Conservation (phyloP, 2,797 vertebrate genomes). For the Liparis tanakae region DNA sequence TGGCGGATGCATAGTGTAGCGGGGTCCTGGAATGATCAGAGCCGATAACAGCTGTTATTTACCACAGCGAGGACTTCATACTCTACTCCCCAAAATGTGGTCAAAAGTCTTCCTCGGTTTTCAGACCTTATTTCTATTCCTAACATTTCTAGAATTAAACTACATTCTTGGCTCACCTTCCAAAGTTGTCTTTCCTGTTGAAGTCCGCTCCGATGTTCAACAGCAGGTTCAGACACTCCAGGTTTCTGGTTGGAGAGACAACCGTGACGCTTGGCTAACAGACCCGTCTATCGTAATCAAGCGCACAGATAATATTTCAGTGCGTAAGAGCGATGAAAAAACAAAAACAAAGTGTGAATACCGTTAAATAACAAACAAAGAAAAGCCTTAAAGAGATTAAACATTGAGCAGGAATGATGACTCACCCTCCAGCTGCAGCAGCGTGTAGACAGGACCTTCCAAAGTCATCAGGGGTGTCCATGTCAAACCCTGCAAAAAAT, state of each 20-base stretch:
- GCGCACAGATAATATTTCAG: background rate
- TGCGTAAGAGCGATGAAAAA: background rate
- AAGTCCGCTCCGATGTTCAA: slow-evolving; percentile 95
- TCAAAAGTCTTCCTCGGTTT: background rate
- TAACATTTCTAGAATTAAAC: background rate
- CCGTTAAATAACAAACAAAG: background rate
- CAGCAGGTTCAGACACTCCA: slow-evolving; percentile 97
- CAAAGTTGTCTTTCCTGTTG: slow-evolving; percentile 95
- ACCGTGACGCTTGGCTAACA: slow-evolving; percentile 1
- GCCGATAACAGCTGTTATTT: background rate
- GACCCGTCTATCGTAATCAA: background rate
- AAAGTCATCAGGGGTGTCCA: slow-evolving; percentile 95
- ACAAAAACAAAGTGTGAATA: background rate
- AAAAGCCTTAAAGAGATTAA: background rate
- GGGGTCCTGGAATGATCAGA: slow-evolving; percentile 84
- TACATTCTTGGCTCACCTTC: slow-evolving; percentile 82
- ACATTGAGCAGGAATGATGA: slow-evolving; percentile 33
- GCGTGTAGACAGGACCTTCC: slow-evolving; percentile 98
- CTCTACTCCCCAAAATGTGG: background rate
- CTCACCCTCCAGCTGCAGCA: slow-evolving; percentile 97
- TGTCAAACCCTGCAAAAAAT: slow-evolving; percentile 88
- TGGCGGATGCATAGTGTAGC: slow-evolving; percentile 96
- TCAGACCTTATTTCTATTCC: background rate
- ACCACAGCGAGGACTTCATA: background rate
- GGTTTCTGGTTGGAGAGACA: slow-evolving; percentile 84